Percentiles rank a stretch among this genome's conserved stretches.
These are phyloP conservation scores for Pyrgilauda ruficollis DNA, from an alignment of 2,113 vertebrate genomes.

Conservation along the genomic window DNA sequence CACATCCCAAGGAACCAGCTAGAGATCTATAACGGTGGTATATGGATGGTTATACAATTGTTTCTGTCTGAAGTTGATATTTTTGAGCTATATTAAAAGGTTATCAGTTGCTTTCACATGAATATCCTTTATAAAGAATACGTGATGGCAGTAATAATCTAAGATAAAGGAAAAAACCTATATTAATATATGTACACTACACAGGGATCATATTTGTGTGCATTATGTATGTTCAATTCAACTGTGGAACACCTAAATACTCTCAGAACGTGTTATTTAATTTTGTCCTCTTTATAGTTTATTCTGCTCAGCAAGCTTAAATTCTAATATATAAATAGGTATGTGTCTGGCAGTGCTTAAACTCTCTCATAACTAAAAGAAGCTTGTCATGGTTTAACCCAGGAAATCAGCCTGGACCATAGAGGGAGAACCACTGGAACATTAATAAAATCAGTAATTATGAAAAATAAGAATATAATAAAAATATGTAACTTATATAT, in stretches of 20 bases:
- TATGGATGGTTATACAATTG: neutral
- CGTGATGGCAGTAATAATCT: neutral
- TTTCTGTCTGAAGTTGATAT: neutral
- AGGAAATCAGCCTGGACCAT: neutral
- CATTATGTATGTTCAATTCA: neutral
- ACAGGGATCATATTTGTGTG: neutral
- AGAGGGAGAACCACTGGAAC: neutral
- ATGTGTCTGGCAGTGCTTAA: neutral
- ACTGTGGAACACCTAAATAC: neutral
- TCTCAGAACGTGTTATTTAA: neutral
- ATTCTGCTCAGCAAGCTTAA: neutral
- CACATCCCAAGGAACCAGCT: neutral
- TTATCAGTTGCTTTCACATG: neutral
- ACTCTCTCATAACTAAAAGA: neutral
- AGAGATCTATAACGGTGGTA: neutral
- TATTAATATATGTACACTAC: rapidly evolving
- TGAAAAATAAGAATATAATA: neutral
- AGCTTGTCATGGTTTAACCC: neutral
- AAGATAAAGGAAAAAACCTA: neutral
- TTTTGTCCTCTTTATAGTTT: neutral
- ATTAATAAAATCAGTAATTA: neutral
- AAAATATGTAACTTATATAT: neutral
- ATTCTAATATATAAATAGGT: neutral
- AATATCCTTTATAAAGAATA: neutral
- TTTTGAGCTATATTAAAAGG: neutral